These are phyloP conservation scores for Palythoa grandis DNA, from an alignment of 92 coral and sea anemone genomes.

Conservation along the genomic window DNA sequence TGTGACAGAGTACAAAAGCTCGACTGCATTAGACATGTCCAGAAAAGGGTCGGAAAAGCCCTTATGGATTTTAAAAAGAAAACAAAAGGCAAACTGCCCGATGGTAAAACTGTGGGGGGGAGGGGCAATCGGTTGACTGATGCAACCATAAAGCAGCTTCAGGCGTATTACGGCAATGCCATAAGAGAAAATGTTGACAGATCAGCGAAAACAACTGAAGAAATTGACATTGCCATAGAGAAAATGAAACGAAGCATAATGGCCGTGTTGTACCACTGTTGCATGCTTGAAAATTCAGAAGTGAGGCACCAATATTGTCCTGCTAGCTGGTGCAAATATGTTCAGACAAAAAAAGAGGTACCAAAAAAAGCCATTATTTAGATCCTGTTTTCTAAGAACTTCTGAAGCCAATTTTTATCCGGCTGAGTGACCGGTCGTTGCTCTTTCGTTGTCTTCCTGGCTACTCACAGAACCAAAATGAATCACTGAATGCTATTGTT, in stretches of 20 bases:
- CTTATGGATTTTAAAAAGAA: conserved; percentile 26
- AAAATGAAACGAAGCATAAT: conserved; percentile 16
- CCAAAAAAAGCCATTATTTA: conserved; percentile 32
- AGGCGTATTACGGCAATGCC: conserved; percentile 16
- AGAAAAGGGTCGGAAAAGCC: conserved; percentile 7
- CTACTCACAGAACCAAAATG: conserved; percentile 40
- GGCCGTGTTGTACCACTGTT: conserved; percentile 19
- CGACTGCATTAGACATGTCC: conserved; percentile 29
- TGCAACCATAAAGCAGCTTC: conserved; percentile 10
- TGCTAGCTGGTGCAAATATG: conserved; percentile 38
- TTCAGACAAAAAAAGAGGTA: conserved; percentile 13
- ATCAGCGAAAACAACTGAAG: not conserved
- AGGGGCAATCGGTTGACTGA: conserved; percentile 25
- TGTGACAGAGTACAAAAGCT: conserved; percentile 53
- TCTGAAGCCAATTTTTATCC: conserved; percentile 41
- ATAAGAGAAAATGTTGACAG: not conserved
- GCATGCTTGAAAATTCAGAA: conserved; percentile 5
- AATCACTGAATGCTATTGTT: conserved; percentile 36
- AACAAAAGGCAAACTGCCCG: conserved; percentile 44
- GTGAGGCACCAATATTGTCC: conserved; percentile 21
- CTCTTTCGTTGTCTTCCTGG: conserved; percentile 45
- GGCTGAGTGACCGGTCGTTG: conserved; percentile 45
- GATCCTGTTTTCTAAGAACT: conserved; percentile 49
- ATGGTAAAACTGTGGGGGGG: conserved; percentile 50
- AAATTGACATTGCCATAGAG: conserved; percentile 5